Percentiles rank a stretch among this genome's conserved stretches.
phyloP scores from a whole-genome alignment of 2,797 vertebrate species.

The Meriones psammophilus region DNA sequence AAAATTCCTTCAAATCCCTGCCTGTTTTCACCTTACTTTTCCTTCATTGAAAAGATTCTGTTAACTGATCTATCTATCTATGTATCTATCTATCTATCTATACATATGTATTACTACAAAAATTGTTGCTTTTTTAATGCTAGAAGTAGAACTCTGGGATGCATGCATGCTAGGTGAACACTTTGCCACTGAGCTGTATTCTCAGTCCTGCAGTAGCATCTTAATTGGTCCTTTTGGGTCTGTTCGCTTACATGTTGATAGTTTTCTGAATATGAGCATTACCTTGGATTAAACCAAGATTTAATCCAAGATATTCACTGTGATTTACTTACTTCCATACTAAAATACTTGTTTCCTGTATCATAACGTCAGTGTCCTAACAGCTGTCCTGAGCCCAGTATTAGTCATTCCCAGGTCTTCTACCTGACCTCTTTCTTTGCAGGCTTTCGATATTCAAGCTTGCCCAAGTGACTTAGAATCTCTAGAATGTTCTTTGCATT shows the following conservation, averaged over 20 bases:
- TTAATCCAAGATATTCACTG: too few relatives aligned
- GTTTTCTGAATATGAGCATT: not conserved
- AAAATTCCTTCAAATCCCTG: not conserved
- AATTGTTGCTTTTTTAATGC: too few relatives aligned
- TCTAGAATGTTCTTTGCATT: not conserved
- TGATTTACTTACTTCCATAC: not conserved
- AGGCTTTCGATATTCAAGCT: not conserved
- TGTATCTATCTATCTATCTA: too few relatives aligned
- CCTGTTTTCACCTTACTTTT: not conserved
- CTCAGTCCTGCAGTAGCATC: not conserved
- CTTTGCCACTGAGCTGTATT: not conserved
- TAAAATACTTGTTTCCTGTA: not conserved
- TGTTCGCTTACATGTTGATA: not conserved
- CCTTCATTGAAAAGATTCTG: not conserved
- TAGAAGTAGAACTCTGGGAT: not conserved
- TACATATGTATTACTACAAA: not conserved
- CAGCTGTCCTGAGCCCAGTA: not conserved
- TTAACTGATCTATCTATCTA: not conserved
- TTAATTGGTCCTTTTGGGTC: not conserved
- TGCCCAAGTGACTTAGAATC: not conserved
- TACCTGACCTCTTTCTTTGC: not conserved
- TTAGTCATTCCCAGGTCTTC: not conserved
- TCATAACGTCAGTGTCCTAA: not conserved
- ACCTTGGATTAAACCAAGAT: not conserved
- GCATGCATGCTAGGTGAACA: not conserved